Evolutionary conservation across 1,140 invertebrate species (phyloP), one percentile per base, ranked within the genome.

Genomic region (Tetramorium simillimum): DNA sequence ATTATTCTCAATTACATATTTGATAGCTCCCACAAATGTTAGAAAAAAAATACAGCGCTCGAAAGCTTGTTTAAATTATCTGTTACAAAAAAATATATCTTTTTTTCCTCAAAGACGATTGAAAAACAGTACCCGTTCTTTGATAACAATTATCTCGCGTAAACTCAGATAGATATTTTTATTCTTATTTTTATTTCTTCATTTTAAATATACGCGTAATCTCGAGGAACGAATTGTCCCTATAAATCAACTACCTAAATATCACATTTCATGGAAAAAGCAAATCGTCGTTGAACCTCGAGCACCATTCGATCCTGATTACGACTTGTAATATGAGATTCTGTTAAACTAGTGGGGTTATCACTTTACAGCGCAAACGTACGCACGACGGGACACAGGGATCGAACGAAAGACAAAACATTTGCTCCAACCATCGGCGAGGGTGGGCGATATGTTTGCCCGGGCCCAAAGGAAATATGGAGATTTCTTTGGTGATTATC

Each of bases 271-370:
- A 46, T 60, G 67, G 21, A 82, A 58, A 43, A 58, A 43, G 43
- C 37, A 56, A 60, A 60, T 46, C 80, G 14, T 18, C 37, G 49
- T 43, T 33, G 40, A 58, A 70, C 63, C 18, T 14, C 24, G 46
- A 51, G 43, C 5, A 28, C 18, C 40, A 73, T 73, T 60, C 53
- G 62, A 46, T 53, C 46, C 40, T 49, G 80, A 84, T 84, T 84
- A 84, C 40, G 28, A 43, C 18, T 49, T 60, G 80, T 84, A 84
- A 84, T 37, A 43, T 6, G 58, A 86, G 51, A 86, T 58, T 51
- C 73, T 28, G 49, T 18, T 58, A 21, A 86, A 80, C 70, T 65
- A 21, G 82, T 43, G 21, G 62, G 4, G 14, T 12, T 85, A 85
- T 88, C 72, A 53, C n/a, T 87, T 88, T 85, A 40, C 63, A 62